These are phyloP conservation scores for Tetragnatha versicolor DNA, from an alignment of 1,140 invertebrate species.

Conservation along the genomic window DNA sequence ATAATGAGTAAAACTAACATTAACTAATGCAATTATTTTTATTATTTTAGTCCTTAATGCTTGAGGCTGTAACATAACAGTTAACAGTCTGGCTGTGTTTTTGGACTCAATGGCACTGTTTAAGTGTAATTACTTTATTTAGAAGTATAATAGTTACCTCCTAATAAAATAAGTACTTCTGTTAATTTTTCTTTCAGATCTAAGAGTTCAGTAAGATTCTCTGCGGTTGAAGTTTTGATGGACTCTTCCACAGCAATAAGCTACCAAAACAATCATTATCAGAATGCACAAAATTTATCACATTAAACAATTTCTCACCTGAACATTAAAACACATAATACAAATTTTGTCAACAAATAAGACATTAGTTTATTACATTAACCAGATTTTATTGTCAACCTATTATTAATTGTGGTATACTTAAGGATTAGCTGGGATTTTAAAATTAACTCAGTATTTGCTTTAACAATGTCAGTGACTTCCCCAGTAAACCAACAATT, in stretches of 20 bases:
- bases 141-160: conserved; percentile 11
- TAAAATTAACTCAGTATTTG: too few relatives aligned
- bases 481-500: too few relatives aligned
- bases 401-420: too few relatives aligned
- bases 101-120: background rate
- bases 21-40: background rate
- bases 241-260: conserved; percentile 28
- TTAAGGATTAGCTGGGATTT: too few relatives aligned
- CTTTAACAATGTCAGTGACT: too few relatives aligned
- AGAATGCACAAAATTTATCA: too few relatives aligned
- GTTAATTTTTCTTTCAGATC: conserved; percentile 43
- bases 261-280: conserved; percentile 2
- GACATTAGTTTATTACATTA: too few relatives aligned
- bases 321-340: too few relatives aligned
- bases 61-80: background rate
- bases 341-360: too few relatives aligned
- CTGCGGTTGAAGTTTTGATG: conserved; percentile 1
- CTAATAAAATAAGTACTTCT: conserved; percentile 40
- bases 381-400: too few relatives aligned
- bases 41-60: background rate
- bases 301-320: too few relatives aligned
- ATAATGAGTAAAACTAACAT: background rate
- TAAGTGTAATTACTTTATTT: background rate
- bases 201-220: conserved; percentile 9
- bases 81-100: background rate